A percentile compares a stretch with the other conserved stretches of the same genome.
phyloP scores from a whole-genome alignment of 2,888 invertebrate genomes.

The Melipona beecheii region DNA sequence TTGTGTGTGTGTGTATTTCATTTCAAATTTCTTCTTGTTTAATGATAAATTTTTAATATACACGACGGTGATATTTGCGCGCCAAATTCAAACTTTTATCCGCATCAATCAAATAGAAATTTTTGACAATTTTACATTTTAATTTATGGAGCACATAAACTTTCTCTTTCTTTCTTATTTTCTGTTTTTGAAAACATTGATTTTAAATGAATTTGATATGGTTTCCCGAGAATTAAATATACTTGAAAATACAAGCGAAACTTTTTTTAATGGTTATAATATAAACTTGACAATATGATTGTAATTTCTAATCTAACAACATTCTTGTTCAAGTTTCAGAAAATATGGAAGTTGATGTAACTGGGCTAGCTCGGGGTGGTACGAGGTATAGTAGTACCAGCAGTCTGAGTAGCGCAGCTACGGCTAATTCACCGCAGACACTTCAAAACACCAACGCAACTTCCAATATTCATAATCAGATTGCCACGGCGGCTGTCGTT shows the following conservation, averaged over 20 bases:
- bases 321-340: slow-evolving; percentile 69
- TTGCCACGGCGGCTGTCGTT: slow-evolving; percentile 80
- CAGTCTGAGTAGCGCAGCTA: slow-evolving; percentile 85
- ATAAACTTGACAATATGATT: not conserved
- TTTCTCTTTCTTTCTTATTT: too few relatives aligned
- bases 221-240: not conserved
- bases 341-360: slow-evolving; percentile 80
- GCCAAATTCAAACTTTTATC: too few relatives aligned
- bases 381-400: slow-evolving; percentile 85
- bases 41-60: too few relatives aligned
- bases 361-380: slow-evolving; percentile 79
- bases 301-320: not conserved
- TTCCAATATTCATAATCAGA: slow-evolving; percentile 78
- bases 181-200: too few relatives aligned
- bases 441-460: slow-evolving; percentile 75
- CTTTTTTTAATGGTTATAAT: not conserved
- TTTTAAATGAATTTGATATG: too few relatives aligned
- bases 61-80: too few relatives aligned
- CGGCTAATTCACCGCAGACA: slow-evolving; percentile 84
- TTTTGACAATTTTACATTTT: too few relatives aligned
- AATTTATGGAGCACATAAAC: too few relatives aligned
- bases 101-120: too few relatives aligned
- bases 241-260: not conserved
- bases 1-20: too few relatives aligned
- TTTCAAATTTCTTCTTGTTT: too few relatives aligned